Conservation (phyloP, 2,888 invertebrate species). For the Ophonus ardosiacus region DNA sequence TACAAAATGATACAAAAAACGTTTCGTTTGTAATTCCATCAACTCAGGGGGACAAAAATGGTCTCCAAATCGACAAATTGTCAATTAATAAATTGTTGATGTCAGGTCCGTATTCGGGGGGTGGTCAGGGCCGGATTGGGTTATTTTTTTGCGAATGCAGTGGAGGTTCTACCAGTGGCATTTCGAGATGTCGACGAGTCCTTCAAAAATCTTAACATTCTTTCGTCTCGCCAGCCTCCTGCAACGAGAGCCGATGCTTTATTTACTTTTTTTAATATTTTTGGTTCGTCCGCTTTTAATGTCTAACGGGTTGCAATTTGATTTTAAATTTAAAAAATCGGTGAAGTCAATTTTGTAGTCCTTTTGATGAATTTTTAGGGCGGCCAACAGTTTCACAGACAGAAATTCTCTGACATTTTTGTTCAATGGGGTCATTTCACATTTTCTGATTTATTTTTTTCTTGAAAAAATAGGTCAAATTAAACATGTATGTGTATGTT, state of each 20-base stretch:
- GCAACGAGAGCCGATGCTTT: background rate
- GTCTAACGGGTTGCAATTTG: no score
- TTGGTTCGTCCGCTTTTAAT: background rate
- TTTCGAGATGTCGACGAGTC: conserved; percentile 28
- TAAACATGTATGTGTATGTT: no score
- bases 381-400: no score
- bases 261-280: background rate
- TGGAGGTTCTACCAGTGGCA: conserved; percentile 25
- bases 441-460: no score
- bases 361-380: no score
- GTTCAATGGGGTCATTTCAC: no score
- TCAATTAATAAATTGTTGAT: background rate
- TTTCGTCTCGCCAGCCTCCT: conserved; percentile 39
- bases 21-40: background rate
- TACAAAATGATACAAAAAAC: conserved; percentile 48
- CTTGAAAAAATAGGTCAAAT: no score
- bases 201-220: conserved; percentile 24
- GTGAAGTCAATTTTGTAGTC: no score
- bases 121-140: conserved; percentile 12
- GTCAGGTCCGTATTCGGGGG: conserved; percentile 15
- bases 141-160: conserved; percentile 42
- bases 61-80: conserved; percentile 1
- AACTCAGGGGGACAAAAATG: conserved; percentile 23
- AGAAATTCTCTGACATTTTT: no score
- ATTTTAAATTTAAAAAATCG: no score